Evolutionary conservation across 2,113 vertebrate species (phyloP), one percentile per base, ranked within the genome.

Genomic region (Perca flavescens): DNA sequence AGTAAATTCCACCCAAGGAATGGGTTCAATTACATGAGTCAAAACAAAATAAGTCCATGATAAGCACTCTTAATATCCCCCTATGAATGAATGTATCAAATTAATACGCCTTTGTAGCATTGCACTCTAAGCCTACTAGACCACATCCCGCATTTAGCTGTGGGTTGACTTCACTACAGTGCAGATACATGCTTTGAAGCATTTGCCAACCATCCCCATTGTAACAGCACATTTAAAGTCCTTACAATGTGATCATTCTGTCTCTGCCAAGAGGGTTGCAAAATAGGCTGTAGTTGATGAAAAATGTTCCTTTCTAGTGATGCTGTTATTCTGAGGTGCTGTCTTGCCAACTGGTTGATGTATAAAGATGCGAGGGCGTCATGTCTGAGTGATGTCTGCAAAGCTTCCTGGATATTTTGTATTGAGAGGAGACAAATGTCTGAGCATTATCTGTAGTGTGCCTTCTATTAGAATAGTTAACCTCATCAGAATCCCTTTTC

Each of bases 231-330:
- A 74, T 83, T 82, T 52, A 80, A 49, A 73, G 47, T 74, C 70
- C 40, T 80, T 60, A 88, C 65, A 78, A 69, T 28, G 47, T 77
- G 63, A 89, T 87, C 72, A 67, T 75, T 90, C 63, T 64, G 34
- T 87, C 73, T 80, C 22, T 85, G 85, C 81, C 82, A 85, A 72
- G 67, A 74, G 57, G 25, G 54, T 72, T 74, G 49, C 54, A 80
- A 81, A 81, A 72, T 63, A 47, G 50, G 28, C 52, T 63, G 31
- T 43, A 64, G 66, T 46, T 12, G 14, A 80, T 85, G 70, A 84
- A 63, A 68, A 68, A 77, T 60, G 2, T 65, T 31, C 50, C 31
- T 36, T 72, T 60, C 70, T 22, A 15, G 53, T 43, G 62, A 54
- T 75, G 57, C 15, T 65, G 61, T 64, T 82, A 57, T 79, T 87